phyloP scores from a whole-genome alignment of 2,797 vertebrate species.

The Pseudomugil tenellus region DNA sequence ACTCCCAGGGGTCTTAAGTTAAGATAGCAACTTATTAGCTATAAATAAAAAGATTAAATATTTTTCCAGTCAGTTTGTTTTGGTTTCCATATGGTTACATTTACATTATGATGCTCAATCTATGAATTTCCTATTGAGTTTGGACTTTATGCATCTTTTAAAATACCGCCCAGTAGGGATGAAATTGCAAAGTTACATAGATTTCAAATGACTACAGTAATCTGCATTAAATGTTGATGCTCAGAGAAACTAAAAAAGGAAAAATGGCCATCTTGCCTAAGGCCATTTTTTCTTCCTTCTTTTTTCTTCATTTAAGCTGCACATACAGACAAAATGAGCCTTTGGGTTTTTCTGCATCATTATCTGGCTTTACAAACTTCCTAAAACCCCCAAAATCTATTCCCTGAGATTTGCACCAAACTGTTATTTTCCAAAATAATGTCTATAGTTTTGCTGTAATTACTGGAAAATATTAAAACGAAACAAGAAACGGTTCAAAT shows the following conservation, averaged over 20 bases:
- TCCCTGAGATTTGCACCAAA: neutral
- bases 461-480: too few relatives aligned
- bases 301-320: neutral
- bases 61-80: neutral
- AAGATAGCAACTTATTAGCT: constrained; percentile 33
- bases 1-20: constrained; percentile 46
- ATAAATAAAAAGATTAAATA: constrained; percentile 26
- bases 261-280: constrained; percentile 25
- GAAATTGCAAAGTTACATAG: constrained; percentile 11
- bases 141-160: neutral
- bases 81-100: neutral
- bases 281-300: constrained; percentile 8
- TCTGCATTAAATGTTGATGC: constrained; percentile 35
- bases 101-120: constrained; percentile 7
- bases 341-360: neutral
- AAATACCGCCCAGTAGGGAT: constrained; percentile 6
- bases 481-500: too few relatives aligned
- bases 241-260: constrained; percentile 26
- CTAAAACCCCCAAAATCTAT: neutral
- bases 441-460: neutral
- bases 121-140: neutral
- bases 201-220: constrained; percentile 27
- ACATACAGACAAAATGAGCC: neutral
- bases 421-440: neutral
- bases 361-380: neutral